Evolutionary conservation across 2,113 vertebrate species (phyloP), one percentile per base, ranked within the genome.

Genomic region (Pycnonotus jocosus): DNA sequence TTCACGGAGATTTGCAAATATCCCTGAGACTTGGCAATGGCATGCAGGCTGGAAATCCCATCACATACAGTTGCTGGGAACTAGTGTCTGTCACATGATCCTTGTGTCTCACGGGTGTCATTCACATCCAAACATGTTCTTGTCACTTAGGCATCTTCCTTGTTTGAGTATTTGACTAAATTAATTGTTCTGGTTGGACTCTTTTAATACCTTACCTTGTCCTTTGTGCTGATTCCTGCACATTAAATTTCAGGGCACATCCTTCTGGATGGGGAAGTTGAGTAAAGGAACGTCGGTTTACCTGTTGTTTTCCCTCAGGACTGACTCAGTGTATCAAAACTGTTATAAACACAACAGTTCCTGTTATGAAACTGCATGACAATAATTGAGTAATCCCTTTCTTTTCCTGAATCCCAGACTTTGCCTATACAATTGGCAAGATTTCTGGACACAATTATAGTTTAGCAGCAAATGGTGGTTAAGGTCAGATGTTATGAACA

Each of bases 11-110:
- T 53, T 15, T 69, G 21, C 90, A 62, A 80, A 68, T 25, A 71
- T 11, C 66, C 48, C 60, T 28, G 27, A 19, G 14, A 0, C 33
- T 25, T 4, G 45, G 11, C 51, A 56, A 3, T 3, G 45, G 30
- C 1, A 2, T 13, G 17, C 42, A 50, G 50, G 61, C 62, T 88
- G 93, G 86, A 72, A 82, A 72, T 77, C 2, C 1, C 50, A 65
- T 33, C 8, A 0, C 7, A 0, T 2, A 3, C 3, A 44, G 61
- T 11, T 5, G 4, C 77, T 65, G 64, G 37, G 68, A 81, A 61
- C 56, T 44, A 17, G 35, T 38, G 45, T 7, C 48, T 50, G 6
- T 58, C 50, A 12, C 21, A 2, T 1, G 2, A 17, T 80, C 57
- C 30, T 68, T 19, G 0, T 5, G 17, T 70, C 87, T 74, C 60